Evolutionary conservation across 2,888 invertebrate species (phyloP), one percentile per base, ranked within the genome.

Genomic region (Trichogramma dendrolimi): DNA sequence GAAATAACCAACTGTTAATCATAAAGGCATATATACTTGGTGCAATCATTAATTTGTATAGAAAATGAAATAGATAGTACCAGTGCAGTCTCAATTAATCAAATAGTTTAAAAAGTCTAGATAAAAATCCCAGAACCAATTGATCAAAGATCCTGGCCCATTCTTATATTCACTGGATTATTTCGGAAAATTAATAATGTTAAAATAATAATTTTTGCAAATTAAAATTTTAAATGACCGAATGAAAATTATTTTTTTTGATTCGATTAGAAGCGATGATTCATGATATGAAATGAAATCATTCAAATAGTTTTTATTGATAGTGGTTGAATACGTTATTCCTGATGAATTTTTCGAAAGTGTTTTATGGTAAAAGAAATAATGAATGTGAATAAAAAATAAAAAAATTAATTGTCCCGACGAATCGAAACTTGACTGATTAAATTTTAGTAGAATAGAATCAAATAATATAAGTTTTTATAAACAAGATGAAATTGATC

Each of bases 71-170:
- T 10, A 51, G 6, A 38, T 40, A 60, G 49, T 5, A 58, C 55
- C 57, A 63, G 61, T 39, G 63, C 41, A 66, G 64, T 60, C 63
- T 66, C 61, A 61, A 61, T 66, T 61, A 66, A 66, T 27, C 55
- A 61, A 63, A 55, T 53, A 66, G 42, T 56, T 62, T 60, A 11
- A 44, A 44, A 44, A 50, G 43, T 55, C 14, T 39, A 63, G 10
- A 50, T 44, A 59, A 48, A 60, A 61, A 46, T 61, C 58, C 61
- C 61, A 61, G 39, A 64, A 61, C 64, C 61, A 59, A 44, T 51
- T 61, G 53, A 58, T n/a, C 42, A 61, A 49, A 27, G 27, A 27
- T 27, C 27, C 27, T 27, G 27, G 27, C 27, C 27, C 27, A 27
- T 27, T 27, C 27, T 27, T 27, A 50, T 47, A 56, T n/a, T 44